phyloP scores from a whole-genome alignment of 2,113 vertebrate genomes.

The Rissa tridactyla region DNA sequence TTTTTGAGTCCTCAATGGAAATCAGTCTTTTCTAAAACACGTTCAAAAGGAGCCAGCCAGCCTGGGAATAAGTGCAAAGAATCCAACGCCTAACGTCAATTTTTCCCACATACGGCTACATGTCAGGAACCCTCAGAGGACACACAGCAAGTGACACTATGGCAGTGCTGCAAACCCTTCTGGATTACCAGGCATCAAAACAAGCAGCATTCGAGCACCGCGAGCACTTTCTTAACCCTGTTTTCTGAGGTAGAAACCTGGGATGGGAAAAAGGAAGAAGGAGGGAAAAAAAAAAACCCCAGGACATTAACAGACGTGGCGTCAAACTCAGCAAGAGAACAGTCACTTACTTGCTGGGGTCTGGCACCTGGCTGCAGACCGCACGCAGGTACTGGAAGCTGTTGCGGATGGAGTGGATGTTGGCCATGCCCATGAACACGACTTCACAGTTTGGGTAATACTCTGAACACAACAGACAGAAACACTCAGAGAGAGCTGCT shows the following conservation, averaged over 20 bases:
- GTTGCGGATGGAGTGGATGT: constrained; percentile 97
- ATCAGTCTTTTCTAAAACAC: background rate
- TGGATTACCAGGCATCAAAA: background rate
- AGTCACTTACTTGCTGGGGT: constrained; percentile 94
- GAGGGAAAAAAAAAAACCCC: background rate
- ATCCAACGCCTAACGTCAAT: background rate
- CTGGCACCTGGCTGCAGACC: constrained; percentile 97
- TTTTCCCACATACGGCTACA: background rate
- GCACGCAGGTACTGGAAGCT: constrained; percentile 95
- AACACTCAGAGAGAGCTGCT: background rate
- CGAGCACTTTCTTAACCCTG: background rate
- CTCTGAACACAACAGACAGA: constrained; percentile 70
- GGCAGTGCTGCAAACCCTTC: background rate
- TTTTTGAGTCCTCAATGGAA: background rate
- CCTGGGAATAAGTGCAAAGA: background rate
- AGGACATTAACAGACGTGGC: background rate
- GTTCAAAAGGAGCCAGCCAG: background rate
- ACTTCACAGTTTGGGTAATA: constrained; percentile 99
- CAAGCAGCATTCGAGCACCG: background rate
- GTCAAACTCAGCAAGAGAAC: background rate
- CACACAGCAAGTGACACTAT: background rate
- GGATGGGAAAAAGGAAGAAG: background rate
- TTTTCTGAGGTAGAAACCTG: background rate
- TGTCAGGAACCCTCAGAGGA: background rate
- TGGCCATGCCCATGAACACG: constrained; percentile 99